Conservation (phyloP, 2,113 vertebrate species). For the Gallinago paraguaiae region DNA sequence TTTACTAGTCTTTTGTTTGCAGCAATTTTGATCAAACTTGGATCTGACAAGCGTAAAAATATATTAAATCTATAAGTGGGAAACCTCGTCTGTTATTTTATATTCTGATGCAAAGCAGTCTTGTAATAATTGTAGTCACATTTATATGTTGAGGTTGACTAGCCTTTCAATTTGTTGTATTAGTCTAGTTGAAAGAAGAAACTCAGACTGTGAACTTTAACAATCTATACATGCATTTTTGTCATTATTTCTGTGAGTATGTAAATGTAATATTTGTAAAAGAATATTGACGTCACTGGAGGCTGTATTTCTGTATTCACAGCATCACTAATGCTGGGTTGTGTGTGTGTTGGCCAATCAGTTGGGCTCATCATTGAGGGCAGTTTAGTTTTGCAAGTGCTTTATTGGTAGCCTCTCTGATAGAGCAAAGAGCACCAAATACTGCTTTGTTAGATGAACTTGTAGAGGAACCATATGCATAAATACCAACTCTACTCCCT, state of each 20-base stretch:
- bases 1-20: conserved; percentile 60
- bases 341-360: neutral
- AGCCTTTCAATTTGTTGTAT: neutral
- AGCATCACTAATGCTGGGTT: neutral
- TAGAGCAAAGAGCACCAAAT: neutral
- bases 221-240: neutral
- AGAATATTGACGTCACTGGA: neutral
- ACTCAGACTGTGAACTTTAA: neutral
- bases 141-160: neutral
- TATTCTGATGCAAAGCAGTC: neutral
- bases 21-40: conserved; percentile 61
- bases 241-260: neutral
- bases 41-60: conserved; percentile 57
- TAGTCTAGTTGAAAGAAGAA: neutral
- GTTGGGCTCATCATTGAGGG: neutral
- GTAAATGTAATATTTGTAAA: neutral
- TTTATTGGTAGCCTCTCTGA: neutral
- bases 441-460: neutral
- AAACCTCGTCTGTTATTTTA: conserved; percentile 41
- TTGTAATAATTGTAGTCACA: neutral
- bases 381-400: neutral
- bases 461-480: neutral
- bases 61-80: conserved; percentile 33
- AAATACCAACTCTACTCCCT: neutral
- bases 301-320: neutral